Evolutionary conservation across 2,888 invertebrate species (phyloP).

Genomic region (Doris montereyensis): DNA sequence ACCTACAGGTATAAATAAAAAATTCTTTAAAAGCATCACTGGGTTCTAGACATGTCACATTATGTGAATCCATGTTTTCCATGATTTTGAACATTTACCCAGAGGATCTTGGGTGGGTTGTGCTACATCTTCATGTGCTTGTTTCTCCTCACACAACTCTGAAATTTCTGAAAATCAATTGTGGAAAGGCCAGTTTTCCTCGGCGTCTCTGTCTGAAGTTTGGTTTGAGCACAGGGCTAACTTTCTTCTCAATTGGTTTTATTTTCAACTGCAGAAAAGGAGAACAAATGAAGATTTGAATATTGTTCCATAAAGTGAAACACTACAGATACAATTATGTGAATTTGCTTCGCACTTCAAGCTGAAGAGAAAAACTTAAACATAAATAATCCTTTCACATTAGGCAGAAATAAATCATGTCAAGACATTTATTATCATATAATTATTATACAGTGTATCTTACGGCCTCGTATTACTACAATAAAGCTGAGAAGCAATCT

Average conservation of each 20-base stretch:
- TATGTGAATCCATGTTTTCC: too few species aligned
- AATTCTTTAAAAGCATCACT: too few species aligned
- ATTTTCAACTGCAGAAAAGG: neutral
- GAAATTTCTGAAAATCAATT: constrained; percentile 72
- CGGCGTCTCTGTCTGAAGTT: constrained; percentile 68
- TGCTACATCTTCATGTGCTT: constrained; percentile 44
- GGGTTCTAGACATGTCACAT: too few species aligned
- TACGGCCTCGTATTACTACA: too few species aligned
- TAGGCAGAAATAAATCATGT: too few species aligned
- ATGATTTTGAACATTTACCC: too few species aligned
- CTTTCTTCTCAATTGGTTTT: constrained; percentile 32
- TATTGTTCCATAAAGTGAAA: neutral
- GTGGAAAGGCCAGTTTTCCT: constrained; percentile 71
- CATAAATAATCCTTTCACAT: neutral
- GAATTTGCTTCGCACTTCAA: neutral
- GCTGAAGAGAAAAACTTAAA: neutral
- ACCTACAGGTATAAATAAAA: too few species aligned
- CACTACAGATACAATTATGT: too few species aligned
- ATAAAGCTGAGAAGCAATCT: too few species aligned
- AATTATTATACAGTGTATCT: too few species aligned
- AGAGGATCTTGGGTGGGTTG: neutral
- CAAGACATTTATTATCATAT: too few species aligned
- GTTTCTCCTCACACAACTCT: constrained; percentile 58
- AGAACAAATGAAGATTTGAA: neutral
- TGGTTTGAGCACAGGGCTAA: constrained; percentile 59